Evolutionary conservation across 1,140 invertebrate species (phyloP), one percentile per base, ranked within the genome.

Genomic region (Myzus persicae): DNA sequence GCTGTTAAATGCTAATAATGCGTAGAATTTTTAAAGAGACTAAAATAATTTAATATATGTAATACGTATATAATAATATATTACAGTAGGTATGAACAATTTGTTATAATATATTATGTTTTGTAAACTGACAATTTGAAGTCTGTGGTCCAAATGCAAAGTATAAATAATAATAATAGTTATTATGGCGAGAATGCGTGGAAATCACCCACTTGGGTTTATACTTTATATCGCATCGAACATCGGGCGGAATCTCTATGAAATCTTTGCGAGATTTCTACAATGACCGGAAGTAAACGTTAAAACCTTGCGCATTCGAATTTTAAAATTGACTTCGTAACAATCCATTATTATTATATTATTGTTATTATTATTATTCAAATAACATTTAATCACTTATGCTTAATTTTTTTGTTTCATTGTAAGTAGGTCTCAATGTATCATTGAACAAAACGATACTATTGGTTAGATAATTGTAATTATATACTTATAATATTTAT

Each of bases 231-330:
- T 85, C 82, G 38, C 82, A 42, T 42, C 42, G 40, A 31, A 42
- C 84, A 85, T 85, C 42, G 8, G 82, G 8, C 24, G 82, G 3
- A 42, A 85, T 44, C 40, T 85, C 38, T 18, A 85, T 26, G 11
- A 85, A 85, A 85, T 85, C 24, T 85, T 85, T 40, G 22, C 8
- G 24, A 44, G 11, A 85, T 85, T 85, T 44, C 40, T 44, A 85
- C 40, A 85, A 85, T 44, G 84, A 42, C 84, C 84, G 84, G 84
- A 85, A 44, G 84, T 85, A 44, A 85, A 31, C 38, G 26, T 44
- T 85, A 85, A 85, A 44, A 85, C 26, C 84, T 85, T 31, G 40
- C 42, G 26, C 84, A 31, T 31, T 40, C 82, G 24, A 84, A 84
- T 84, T 84, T 40, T 40, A 84, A 84, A 84, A 40, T 42, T 82